Percentiles rank a stretch among this genome's conserved stretches.
These are phyloP conservation scores for Lutraria lutraria DNA, from an alignment of 2,888 invertebrate species.

Conservation along the genomic window DNA sequence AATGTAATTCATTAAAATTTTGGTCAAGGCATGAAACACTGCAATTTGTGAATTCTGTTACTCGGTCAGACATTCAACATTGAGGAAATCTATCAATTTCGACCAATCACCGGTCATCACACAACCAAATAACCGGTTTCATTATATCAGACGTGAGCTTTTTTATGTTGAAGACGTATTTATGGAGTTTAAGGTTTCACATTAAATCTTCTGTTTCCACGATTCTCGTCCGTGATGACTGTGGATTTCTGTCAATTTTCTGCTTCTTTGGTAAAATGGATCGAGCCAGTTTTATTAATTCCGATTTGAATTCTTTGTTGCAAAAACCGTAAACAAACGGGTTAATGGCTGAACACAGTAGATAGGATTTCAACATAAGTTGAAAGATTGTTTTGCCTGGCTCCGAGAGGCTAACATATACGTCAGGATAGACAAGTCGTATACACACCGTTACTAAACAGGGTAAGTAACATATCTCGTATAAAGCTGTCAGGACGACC, in stretches of 20 bases:
- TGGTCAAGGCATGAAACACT: too few relatives aligned
- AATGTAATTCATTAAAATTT: too few relatives aligned
- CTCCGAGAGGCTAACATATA: constrained; percentile 24
- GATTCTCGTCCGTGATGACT: not conserved
- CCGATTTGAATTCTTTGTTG: constrained; percentile 41
- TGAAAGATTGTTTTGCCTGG: constrained; percentile 34
- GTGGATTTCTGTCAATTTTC: not conserved
- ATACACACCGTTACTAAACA: constrained; percentile 35
- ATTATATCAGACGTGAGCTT: too few relatives aligned
- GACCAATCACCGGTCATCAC: too few relatives aligned
- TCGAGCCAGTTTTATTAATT: not conserved
- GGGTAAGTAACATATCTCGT: constrained; percentile 46
- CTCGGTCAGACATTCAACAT: too few relatives aligned
- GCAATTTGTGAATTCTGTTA: too few relatives aligned
- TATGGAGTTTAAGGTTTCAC: not conserved
- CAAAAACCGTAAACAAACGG: constrained; percentile 52
- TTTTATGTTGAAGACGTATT: too few relatives aligned
- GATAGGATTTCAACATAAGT: constrained; percentile 39
- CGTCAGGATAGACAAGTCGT: constrained; percentile 21
- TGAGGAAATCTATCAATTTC: too few relatives aligned
- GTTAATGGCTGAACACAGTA: constrained; percentile 43
- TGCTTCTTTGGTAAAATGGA: not conserved
- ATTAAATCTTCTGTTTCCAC: constrained; percentile 30
- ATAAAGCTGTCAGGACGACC: constrained; percentile 35
- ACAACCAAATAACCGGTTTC: too few relatives aligned